Evolutionary conservation across 1,140 invertebrate species (phyloP), one percentile per base, ranked within the genome.

Genomic region (Cheumatopsyche charites): DNA sequence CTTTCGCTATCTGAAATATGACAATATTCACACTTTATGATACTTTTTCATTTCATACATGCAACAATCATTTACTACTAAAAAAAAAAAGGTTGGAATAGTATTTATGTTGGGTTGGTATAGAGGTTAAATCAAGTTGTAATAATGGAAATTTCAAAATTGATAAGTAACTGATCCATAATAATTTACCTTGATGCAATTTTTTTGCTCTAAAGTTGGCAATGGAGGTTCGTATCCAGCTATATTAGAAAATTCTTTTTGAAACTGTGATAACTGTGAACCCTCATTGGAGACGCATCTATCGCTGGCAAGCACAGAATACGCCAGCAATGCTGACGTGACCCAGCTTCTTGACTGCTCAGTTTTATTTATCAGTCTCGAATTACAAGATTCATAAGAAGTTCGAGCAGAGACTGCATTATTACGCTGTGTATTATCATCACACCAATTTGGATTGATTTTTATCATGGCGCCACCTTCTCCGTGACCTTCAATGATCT

Each of bases 261-360:
- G 71, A 74, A 85, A 83, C 70, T 83, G 83, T 43, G 83, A 81
- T 19, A 79, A 75, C 0, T 79, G 81, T 25, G 81, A 81, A 9
- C 82, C 82, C 4, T 81, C 78, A 0, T 80, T 80, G n/a, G 76
- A 71, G 1, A 85, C 79, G 77, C 82, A 83, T 1, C 80, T 78
- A 71, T 84, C 83, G 0, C 78, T 78, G 3, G 79, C 79, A 6
- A 85, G 74, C 5, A 79, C 82, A 1, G 81, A 80, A 70, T 81
- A 82, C 1, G 81, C 82, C 1, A 79, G 74, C 5, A 85, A 76
- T 0, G 77, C 77, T 0, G 77, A 71, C 15, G 76, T 70, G n/a
- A 78, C 76, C 81, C 80, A 19, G 68, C 63, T 5, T 78, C 73
- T 5, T 0, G 78, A 76, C 68, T 82, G 81, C 0, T 68, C 47